phyloP scores from a whole-genome alignment of 2,113 vertebrate genomes.

The Aix galericulata region DNA sequence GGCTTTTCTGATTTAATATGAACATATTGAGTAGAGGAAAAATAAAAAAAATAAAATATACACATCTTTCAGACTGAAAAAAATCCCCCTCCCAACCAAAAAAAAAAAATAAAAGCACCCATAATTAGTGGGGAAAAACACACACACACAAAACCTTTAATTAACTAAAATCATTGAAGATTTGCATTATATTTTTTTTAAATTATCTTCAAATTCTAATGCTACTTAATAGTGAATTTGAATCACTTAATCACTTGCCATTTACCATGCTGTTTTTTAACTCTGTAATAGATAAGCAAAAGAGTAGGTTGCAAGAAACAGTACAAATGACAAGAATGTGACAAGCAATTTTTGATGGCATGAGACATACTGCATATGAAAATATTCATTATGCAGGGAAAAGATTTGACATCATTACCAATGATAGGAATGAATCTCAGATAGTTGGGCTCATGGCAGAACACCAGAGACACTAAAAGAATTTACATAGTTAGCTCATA shows the following conservation, averaged over 20 bases:
- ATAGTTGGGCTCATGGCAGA: background rate
- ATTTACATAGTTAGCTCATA: background rate
- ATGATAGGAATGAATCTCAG: background rate
- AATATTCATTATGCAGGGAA: constrained; percentile 22
- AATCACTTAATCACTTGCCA: constrained; percentile 57
- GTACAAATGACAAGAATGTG: constrained; percentile 52
- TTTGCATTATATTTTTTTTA: constrained; percentile 20
- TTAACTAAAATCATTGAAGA: constrained; percentile 29
- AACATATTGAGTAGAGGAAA: constrained; percentile 1
- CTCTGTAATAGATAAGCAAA: constrained; percentile 39
- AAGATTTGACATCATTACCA: constrained; percentile 35
- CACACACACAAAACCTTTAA: background rate
- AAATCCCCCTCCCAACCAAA: constrained; percentile 36
- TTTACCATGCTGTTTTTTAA: constrained; percentile 27
- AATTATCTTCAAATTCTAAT: constrained; percentile 57
- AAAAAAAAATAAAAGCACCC: background rate
- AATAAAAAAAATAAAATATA: constrained; percentile 52
- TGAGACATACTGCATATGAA: constrained; percentile 27
- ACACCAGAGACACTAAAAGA: background rate
- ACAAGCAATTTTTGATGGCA: constrained; percentile 20
- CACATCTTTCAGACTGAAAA: constrained; percentile 41
- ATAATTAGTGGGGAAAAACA: background rate
- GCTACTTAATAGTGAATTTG: constrained; percentile 34
- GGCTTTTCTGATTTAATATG: constrained; percentile 26
- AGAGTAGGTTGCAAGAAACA: constrained; percentile 16